Conservation (phyloP, 2,797 vertebrate genomes). For the Coccyzus lansbergi region DNA sequence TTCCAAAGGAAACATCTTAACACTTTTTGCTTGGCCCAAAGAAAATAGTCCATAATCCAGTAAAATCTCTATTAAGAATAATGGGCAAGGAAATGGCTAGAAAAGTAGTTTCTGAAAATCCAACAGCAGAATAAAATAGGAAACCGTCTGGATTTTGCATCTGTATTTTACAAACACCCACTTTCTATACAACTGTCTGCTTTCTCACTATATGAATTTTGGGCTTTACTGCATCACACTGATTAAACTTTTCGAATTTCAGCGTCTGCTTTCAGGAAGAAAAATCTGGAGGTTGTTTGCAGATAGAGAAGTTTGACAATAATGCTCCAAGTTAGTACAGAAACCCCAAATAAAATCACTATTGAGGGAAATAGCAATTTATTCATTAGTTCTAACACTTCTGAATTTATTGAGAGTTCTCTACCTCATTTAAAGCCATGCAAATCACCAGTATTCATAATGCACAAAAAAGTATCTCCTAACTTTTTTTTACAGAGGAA, state of each 20-base stretch:
- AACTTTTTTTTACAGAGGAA: background rate
- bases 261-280: background rate
- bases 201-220: conserved; percentile 41
- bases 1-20: conserved; percentile 66
- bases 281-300: background rate
- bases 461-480: background rate
- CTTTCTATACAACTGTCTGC: conserved; percentile 41
- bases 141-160: conserved; percentile 73
- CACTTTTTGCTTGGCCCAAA: conserved; percentile 64
- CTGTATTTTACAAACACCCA: conserved; percentile 68
- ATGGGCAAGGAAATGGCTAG: conserved; percentile 70
- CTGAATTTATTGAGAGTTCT: background rate
- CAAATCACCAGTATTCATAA: background rate
- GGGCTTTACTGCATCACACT: background rate
- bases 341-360: background rate
- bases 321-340: background rate
- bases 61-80: conserved; percentile 77
- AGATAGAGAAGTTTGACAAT: background rate
- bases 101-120: conserved; percentile 73
- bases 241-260: background rate
- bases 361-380: background rate
- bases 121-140: conserved; percentile 67
- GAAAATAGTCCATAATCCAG: conserved; percentile 71
- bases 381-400: background rate
- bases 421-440: background rate